Conservation (phyloP, 2,888 invertebrate genomes). For the Dexiosoma caninum region DNA sequence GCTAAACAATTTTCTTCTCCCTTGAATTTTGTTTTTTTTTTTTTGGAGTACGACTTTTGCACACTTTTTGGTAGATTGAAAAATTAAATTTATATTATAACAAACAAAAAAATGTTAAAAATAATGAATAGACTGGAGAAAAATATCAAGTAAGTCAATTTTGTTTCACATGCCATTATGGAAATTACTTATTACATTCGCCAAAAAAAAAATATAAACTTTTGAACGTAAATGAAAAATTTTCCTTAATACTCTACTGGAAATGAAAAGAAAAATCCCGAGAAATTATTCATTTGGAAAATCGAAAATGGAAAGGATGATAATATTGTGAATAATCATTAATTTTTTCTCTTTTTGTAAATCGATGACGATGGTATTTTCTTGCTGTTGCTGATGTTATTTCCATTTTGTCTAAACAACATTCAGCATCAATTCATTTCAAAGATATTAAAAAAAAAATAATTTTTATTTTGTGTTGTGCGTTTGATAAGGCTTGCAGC, state of each 20-base stretch:
- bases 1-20: no score
- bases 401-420: background rate
- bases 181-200: background rate
- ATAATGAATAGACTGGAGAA: no score
- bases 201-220: background rate
- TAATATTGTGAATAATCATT: conserved; percentile 41
- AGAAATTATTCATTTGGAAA: conserved; percentile 48
- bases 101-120: background rate
- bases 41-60: no score
- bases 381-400: background rate
- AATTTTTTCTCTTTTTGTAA: conserved; percentile 18
- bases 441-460: background rate
- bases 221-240: conserved; percentile 38
- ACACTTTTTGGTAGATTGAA: no score
- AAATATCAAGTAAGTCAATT: no score
- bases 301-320: conserved; percentile 43
- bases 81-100: no score
- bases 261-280: conserved; percentile 32
- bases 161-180: no score
- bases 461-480: background rate
- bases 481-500: background rate
- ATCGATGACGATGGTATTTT: background rate
- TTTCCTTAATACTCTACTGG: conserved; percentile 11
- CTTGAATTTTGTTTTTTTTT: no score
- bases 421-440: background rate